A percentile compares a stretch with the other conserved stretches of the same genome.
phyloP scores from a whole-genome alignment of 2,113 vertebrate species.

The Microcebus jonahi region DNA sequence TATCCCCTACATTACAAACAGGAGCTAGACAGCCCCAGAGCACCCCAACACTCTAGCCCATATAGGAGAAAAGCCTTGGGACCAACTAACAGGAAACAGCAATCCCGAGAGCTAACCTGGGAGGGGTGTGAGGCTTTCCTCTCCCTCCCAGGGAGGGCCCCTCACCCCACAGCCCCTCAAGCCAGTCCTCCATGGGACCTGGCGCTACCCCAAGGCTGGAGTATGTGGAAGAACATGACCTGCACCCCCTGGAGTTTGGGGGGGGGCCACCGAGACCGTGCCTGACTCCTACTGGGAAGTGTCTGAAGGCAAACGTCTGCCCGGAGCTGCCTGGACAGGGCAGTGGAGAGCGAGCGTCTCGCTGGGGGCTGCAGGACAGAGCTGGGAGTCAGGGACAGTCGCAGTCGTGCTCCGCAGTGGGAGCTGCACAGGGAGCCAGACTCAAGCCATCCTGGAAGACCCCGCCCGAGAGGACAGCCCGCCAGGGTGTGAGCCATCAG shows the following conservation, averaged over 20 bases:
- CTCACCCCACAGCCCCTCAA: background rate
- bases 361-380: background rate
- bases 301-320: background rate
- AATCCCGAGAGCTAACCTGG: background rate
- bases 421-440: background rate
- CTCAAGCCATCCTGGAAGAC: accelerated
- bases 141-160: accelerated
- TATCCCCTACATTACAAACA: background rate
- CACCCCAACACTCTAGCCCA: too few relatives aligned
- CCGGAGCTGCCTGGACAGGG: background rate
- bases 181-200: background rate
- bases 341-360: background rate
- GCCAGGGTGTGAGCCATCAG: background rate
- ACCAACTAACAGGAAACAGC: background rate
- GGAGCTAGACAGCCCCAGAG: background rate
- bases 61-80: background rate
- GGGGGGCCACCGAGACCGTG: background rate
- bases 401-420: background rate
- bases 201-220: background rate
- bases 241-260: background rate
- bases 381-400: background rate
- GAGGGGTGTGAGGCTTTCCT: background rate
- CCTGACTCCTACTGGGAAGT: background rate
- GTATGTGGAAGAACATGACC: background rate
- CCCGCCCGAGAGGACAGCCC: background rate